Evolutionary conservation across 2,113 vertebrate genomes (phyloP).

Genomic region (Tragelaphus scriptus): DNA sequence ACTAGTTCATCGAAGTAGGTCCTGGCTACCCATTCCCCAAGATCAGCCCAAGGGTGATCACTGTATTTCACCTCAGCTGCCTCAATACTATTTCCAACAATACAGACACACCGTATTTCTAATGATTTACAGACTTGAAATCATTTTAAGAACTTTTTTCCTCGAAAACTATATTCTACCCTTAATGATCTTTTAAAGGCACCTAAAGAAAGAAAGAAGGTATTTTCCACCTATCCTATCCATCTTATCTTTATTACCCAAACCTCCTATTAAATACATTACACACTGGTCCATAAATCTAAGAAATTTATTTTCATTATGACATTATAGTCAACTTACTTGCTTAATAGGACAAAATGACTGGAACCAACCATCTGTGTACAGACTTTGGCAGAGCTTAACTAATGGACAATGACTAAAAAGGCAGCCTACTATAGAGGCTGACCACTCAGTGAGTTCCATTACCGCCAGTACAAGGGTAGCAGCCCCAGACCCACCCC

Average conservation of each 20-base stretch:
- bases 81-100: not conserved
- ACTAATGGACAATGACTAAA: not conserved
- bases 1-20: not conserved
- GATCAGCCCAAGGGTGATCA: not conserved
- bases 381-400: not conserved
- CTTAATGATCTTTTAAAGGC: not conserved
- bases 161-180: not conserved
- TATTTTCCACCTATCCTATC: not conserved
- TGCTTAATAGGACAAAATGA: not conserved
- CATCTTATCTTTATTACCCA: conserved; percentile 15
- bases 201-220: not conserved
- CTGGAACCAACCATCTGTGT: not conserved
- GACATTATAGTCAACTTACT: not conserved
- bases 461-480: not conserved
- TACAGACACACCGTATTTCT: not conserved
- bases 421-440: not conserved
- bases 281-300: not conserved
- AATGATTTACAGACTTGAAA: not conserved
- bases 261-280: not conserved
- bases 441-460: not conserved
- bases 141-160: not conserved
- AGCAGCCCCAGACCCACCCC: not conserved
- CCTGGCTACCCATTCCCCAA: not conserved
- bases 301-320: not conserved
- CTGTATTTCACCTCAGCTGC: not conserved